These are phyloP conservation scores for human DNA, from an alignment of 2,113 vertebrate species.

Conservation along the genomic window GRCh38 chr3:83898501-83899000, in stretches of 20 bases:
- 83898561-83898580: background rate
- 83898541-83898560: background rate
- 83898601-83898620: background rate
- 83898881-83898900: slow-evolving; percentile 59
- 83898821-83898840: slow-evolving; percentile 62
- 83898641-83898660: background rate
- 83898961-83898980: slow-evolving; percentile 70
- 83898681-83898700: background rate
- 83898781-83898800: slow-evolving; percentile 58
- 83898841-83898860: slow-evolving; percentile 62
- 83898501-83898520: background rate
- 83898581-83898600: background rate
- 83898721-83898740: slow-evolving; percentile 66
- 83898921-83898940: slow-evolving; percentile 73
- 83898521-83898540: background rate
- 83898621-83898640: background rate
- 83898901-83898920: slow-evolving; percentile 73
- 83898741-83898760: slow-evolving; percentile 60
- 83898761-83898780: slow-evolving; percentile 51
- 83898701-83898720: slow-evolving; percentile 52
- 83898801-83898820: slow-evolving; percentile 67
- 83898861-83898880: slow-evolving; percentile 67
- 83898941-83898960: slow-evolving; percentile 75
- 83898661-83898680: background rate
- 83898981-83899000: slow-evolving; percentile 75